Percentiles rank a stretch among this genome's conserved stretches.
phyloP scores from a whole-genome alignment of 1,140 invertebrate genomes.

The Nylanderia fulva region DNA sequence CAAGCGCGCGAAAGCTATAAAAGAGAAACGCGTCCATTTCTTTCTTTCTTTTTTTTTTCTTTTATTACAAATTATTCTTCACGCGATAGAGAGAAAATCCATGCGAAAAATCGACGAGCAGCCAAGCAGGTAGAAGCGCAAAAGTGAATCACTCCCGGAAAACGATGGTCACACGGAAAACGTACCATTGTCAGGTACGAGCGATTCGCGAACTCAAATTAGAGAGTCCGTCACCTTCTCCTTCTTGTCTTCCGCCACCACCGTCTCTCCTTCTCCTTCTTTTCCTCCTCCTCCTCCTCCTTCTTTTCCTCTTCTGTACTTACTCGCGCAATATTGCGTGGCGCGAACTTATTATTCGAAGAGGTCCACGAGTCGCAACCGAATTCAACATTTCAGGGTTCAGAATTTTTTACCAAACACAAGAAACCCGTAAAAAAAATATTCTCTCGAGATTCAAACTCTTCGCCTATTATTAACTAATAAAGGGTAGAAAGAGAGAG shows the following conservation, averaged over 20 bases:
- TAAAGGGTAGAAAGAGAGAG: background rate
- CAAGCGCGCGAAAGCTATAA: conserved; percentile 16
- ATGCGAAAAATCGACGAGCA: conserved; percentile 56
- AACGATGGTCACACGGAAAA: conserved; percentile 60
- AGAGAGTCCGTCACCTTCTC: conserved; percentile 56
- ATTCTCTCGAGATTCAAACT: background rate
- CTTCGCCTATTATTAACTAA: background rate
- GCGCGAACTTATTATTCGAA: conserved; percentile 49
- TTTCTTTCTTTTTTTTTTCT: background rate
- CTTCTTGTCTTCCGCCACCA: conserved; percentile 50
- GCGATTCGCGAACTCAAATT: conserved; percentile 60
- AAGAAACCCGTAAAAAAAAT: background rate
- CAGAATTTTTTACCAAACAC: background rate
- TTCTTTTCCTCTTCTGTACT: conserved; percentile 32
- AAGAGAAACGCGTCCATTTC: background rate
- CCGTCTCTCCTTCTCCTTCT: conserved; percentile 16
- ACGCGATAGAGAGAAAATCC: conserved; percentile 35
- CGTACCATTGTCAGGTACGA: conserved; percentile 62
- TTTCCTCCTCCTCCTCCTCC: conserved; percentile 1
- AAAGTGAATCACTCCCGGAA: conserved; percentile 58
- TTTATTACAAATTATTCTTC: conserved; percentile 14
- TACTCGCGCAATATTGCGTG: conserved; percentile 53
- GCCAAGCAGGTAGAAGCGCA: conserved; percentile 52
- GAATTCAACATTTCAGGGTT: background rate
- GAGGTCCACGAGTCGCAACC: conserved; percentile 21